Evolutionary conservation across 2,888 invertebrate genomes (phyloP).

Genomic region (Merodon equestris): DNA sequence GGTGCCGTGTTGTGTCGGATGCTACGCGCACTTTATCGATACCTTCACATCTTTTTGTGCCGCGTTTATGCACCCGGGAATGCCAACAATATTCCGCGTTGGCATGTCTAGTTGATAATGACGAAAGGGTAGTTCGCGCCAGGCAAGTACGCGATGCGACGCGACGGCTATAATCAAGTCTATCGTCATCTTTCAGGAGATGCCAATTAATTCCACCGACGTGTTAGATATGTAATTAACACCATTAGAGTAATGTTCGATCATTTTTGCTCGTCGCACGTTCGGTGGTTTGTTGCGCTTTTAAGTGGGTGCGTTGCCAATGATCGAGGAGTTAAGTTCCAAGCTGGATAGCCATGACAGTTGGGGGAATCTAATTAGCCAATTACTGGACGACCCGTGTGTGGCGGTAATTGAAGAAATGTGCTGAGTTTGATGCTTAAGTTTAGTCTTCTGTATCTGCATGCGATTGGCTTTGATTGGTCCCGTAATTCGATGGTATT

Average conservation of each 20-base stretch:
- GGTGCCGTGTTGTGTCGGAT: conserved; percentile 6
- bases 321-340: conserved; percentile 1
- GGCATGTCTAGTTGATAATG: conserved; percentile 53
- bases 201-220: conserved; percentile 62
- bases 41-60: conserved; percentile 42
- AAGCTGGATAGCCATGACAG: neutral
- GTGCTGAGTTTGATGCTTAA: too few relatives aligned
- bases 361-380: conserved; percentile 57
- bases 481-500: neutral
- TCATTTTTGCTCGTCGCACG: conserved; percentile 52
- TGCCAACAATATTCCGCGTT: conserved; percentile 41
- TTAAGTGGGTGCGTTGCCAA: conserved; percentile 55
- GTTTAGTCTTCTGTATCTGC: neutral
- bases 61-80: conserved; percentile 39
- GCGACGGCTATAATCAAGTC: conserved; percentile 10
- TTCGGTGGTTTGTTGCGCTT: conserved; percentile 25
- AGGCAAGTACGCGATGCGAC: conserved; percentile 6
- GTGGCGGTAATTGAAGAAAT: conserved; percentile 60
- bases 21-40: conserved; percentile 48
- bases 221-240: conserved; percentile 67
- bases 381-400: conserved; percentile 59
- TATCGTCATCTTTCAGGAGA: conserved; percentile 54
- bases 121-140: conserved; percentile 51
- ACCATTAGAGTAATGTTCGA: conserved; percentile 67
- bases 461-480: conserved; percentile 26